These are phyloP conservation scores for Phasianus colchicus DNA, from an alignment of 2,113 vertebrate genomes.

Conservation along the genomic window DNA sequence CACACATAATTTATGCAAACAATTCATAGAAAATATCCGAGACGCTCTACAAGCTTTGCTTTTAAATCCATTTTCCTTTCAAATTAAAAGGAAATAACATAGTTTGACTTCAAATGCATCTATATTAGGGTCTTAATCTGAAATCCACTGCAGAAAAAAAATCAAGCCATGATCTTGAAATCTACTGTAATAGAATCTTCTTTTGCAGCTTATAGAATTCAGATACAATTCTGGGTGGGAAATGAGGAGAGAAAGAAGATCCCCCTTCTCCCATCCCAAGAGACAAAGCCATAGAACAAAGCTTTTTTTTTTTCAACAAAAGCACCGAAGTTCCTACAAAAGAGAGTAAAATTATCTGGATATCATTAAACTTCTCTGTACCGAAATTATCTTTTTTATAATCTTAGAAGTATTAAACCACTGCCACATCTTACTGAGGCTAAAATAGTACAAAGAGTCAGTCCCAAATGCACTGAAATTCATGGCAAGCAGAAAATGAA, in stretches of 20 bases:
- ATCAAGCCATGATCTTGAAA: constrained; percentile 29
- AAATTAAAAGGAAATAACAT: constrained; percentile 48
- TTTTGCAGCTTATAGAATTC: neutral
- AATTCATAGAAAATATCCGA: constrained; percentile 21
- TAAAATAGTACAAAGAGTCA: neutral
- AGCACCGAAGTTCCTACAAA: neutral
- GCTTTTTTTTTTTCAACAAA: neutral
- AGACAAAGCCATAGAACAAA: neutral
- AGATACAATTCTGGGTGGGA: neutral
- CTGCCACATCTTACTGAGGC: neutral
- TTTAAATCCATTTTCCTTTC: constrained; percentile 40
- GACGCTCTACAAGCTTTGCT: neutral
- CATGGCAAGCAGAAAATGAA: neutral
- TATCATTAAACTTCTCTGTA: neutral
- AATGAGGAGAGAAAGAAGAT: neutral
- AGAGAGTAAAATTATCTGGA: neutral
- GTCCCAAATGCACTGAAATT: neutral
- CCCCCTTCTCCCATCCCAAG: neutral
- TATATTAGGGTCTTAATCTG: constrained; percentile 52
- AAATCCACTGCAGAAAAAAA: constrained; percentile 26
- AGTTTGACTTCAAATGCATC: constrained; percentile 16
- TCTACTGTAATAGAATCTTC: neutral
- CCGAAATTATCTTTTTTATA: neutral
- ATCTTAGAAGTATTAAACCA: neutral
- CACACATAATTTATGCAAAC: constrained; percentile 42